phyloP scores from a whole-genome alignment of 2,113 vertebrate species.

The Amia ocellicauda region DNA sequence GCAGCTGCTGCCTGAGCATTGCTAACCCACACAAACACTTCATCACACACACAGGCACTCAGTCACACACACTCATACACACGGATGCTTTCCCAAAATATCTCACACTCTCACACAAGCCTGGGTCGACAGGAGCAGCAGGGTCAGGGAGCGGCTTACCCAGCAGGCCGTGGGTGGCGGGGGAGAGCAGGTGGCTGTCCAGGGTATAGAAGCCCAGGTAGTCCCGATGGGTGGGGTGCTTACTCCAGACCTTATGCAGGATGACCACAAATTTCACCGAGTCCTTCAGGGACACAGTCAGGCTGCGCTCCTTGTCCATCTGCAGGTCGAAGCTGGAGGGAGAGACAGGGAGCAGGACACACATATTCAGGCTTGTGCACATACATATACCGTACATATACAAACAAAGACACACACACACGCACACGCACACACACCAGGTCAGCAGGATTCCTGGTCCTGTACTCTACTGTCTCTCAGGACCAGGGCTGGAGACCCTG shows the following conservation, averaged over 20 bases:
- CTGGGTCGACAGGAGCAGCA: no score
- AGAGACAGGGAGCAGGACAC: conserved; percentile 20
- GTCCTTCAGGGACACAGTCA: conserved; percentile 72
- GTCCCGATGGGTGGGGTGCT: conserved; percentile 76
- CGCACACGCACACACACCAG: no score
- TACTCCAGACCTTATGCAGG: conserved; percentile 84
- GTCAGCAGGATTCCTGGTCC: no score
- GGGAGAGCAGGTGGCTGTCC: conserved; percentile 76
- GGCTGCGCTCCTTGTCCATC: conserved; percentile 70
- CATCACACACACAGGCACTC: background rate
- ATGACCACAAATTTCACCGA: conserved; percentile 81
- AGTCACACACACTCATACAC: background rate
- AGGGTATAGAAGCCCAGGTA: conserved; percentile 88
- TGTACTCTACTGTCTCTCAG: no score
- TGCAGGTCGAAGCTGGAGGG: conserved; percentile 71
- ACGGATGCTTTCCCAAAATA: background rate
- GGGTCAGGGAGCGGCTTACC: conserved; percentile 70
- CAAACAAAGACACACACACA: no score
- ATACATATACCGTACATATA: no score
- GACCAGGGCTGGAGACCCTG: no score
- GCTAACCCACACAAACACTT: background rate
- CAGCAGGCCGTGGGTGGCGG: conserved; percentile 80
- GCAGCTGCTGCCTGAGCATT: background rate
- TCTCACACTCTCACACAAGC: no score
- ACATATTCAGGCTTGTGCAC: background rate